Conservation (phyloP, 2,888 invertebrate genomes). For the Cabera pusaria region DNA sequence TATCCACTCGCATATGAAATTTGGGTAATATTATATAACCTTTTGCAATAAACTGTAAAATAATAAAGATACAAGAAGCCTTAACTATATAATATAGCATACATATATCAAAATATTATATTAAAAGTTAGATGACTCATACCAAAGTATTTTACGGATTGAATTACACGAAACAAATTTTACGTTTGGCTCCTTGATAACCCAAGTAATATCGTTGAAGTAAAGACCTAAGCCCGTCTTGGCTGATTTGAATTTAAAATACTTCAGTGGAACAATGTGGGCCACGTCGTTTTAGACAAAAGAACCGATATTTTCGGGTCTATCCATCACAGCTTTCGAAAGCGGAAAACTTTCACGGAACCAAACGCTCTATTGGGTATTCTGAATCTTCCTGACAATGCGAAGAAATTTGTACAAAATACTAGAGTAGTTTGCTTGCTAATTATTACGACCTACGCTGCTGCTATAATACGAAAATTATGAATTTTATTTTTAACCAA, state of each 20-base stretch:
- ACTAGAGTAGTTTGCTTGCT: too few species aligned
- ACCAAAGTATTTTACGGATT: not conserved
- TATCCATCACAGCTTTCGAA: conserved; percentile 55
- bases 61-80: too few species aligned
- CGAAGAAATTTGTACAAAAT: too few species aligned
- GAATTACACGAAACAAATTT: conserved; percentile 7
- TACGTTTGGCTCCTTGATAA: conserved; percentile 5
- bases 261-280: conserved; percentile 55
- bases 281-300: conserved; percentile 46
- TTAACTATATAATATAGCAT: too few species aligned
- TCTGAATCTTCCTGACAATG: conserved; percentile 7
- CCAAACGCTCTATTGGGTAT: conserved; percentile 27
- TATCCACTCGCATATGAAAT: too few species aligned
- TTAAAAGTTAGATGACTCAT: too few species aligned
- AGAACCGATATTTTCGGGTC: conserved; percentile 42
- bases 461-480: too few species aligned
- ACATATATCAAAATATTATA: too few species aligned
- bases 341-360: conserved; percentile 41
- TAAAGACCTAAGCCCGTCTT: conserved; percentile 44
- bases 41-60: too few species aligned
- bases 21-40: too few species aligned
- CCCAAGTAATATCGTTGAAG: conserved; percentile 47
- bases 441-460: too few species aligned
- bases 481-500: too few species aligned
- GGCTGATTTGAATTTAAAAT: conserved; percentile 66